Conservation (phyloP, 2,797 vertebrate genomes). For the Sylvia borin region DNA sequence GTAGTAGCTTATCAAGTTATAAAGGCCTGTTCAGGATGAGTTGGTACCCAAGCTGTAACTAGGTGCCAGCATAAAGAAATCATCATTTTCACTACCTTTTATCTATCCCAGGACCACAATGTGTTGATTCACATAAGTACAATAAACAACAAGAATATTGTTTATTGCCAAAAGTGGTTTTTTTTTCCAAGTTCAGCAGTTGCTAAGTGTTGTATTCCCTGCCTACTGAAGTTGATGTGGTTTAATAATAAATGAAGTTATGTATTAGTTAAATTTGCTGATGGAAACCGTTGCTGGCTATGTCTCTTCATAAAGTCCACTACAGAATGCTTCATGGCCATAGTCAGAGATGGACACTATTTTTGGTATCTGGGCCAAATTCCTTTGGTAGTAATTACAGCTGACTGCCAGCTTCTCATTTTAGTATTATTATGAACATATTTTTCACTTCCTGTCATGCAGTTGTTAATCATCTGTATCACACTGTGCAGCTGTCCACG, state of each 20-base stretch:
- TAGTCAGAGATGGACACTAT: background rate
- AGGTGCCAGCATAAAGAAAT: background rate
- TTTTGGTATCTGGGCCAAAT: conserved; percentile 22
- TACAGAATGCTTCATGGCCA: background rate
- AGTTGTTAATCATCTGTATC: background rate
- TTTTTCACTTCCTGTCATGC: conserved; percentile 44
- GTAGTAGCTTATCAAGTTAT: background rate
- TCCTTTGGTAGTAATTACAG: conserved; percentile 18
- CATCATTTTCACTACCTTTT: background rate
- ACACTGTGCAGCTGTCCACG: background rate
- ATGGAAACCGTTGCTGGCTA: background rate
- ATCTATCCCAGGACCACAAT: background rate
- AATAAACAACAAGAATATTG: background rate
- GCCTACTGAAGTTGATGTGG: background rate
- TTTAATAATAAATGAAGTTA: background rate
- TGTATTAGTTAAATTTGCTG: background rate
- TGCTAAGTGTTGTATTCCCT: background rate
- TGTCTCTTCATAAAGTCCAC: background rate
- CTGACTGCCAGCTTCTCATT: conserved; percentile 1
- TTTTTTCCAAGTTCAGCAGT: background rate
- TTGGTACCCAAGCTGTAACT: background rate
- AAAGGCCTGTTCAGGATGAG: background rate
- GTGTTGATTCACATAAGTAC: accelerated
- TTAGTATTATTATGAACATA: background rate
- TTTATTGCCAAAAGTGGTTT: background rate